phyloP scores from a whole-genome alignment of 2,888 invertebrate species.

The Lucinisca nassula region DNA sequence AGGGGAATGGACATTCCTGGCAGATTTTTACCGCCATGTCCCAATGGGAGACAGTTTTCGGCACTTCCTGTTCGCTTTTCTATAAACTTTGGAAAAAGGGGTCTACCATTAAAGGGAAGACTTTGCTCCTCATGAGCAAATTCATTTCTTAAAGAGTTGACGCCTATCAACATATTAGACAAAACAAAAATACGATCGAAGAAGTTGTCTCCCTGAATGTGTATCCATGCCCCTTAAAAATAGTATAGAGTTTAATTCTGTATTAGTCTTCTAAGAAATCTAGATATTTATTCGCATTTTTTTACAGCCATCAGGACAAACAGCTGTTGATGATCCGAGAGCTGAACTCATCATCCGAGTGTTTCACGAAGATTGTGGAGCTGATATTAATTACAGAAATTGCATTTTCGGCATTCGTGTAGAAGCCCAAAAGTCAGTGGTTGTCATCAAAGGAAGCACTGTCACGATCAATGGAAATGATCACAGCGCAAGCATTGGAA shows the following conservation, averaged over 20 bases:
- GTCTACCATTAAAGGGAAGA: too few relatives aligned
- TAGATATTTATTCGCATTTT: too few relatives aligned
- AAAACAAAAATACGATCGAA: neutral
- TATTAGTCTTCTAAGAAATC: too few relatives aligned
- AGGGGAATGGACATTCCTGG: too few relatives aligned
- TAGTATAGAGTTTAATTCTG: too few relatives aligned
- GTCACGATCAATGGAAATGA: constrained; percentile 61
- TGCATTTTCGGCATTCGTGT: constrained; percentile 60
- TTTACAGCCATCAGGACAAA: constrained; percentile 53
- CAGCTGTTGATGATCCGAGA: constrained; percentile 54
- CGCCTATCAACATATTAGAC: neutral
- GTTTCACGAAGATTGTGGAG: constrained; percentile 49
- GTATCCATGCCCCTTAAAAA: too few relatives aligned
- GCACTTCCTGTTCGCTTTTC: too few relatives aligned
- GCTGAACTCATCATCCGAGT: constrained; percentile 53
- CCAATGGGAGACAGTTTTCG: too few relatives aligned
- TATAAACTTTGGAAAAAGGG: too few relatives aligned
- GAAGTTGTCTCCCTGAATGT: neutral
- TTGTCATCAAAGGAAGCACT: constrained; percentile 49
- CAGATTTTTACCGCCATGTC: too few relatives aligned
- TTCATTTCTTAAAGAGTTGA: too few relatives aligned
- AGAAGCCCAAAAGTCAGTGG: constrained; percentile 49
- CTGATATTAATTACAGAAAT: constrained; percentile 44
- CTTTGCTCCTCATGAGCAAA: too few relatives aligned
- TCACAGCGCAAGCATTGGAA: constrained; percentile 23